Evolutionary conservation across 2,797 vertebrate species (phyloP).

Genomic region (Hippopotamyrus pictus): DNA sequence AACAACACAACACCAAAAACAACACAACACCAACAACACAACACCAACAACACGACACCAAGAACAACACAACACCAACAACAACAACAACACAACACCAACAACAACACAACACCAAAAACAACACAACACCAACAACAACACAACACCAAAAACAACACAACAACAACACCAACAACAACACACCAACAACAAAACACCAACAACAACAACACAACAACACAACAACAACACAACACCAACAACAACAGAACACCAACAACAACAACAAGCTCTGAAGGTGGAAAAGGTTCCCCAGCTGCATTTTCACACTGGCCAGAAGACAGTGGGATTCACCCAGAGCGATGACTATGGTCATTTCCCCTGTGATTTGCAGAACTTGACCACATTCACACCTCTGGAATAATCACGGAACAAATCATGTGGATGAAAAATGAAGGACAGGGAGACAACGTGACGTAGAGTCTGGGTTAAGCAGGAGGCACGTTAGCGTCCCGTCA

Average conservation of each 20-base stretch:
- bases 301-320: not conserved
- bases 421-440: not conserved
- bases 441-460: not conserved
- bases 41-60: too few relatives aligned
- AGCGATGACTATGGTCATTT: not conserved
- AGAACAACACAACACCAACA: too few relatives aligned
- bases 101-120: too few relatives aligned
- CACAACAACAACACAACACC: too few relatives aligned
- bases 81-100: too few relatives aligned
- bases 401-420: not conserved
- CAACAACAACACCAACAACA: too few relatives aligned
- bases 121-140: too few relatives aligned
- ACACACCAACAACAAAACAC: too few relatives aligned
- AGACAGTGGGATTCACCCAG: not conserved
- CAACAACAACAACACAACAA: too few relatives aligned
- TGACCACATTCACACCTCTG: not conserved
- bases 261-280: conserved; percentile 13
- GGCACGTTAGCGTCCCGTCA: not conserved
- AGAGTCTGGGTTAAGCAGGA: not conserved
- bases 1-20: too few relatives aligned
- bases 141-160: too few relatives aligned
- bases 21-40: too few relatives aligned
- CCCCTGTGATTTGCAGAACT: not conserved
- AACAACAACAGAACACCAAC: not conserved
- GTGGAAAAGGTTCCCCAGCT: conserved; percentile 15